phyloP scores from a whole-genome alignment of 1,140 invertebrate genomes.

The Physella acuta region DNA sequence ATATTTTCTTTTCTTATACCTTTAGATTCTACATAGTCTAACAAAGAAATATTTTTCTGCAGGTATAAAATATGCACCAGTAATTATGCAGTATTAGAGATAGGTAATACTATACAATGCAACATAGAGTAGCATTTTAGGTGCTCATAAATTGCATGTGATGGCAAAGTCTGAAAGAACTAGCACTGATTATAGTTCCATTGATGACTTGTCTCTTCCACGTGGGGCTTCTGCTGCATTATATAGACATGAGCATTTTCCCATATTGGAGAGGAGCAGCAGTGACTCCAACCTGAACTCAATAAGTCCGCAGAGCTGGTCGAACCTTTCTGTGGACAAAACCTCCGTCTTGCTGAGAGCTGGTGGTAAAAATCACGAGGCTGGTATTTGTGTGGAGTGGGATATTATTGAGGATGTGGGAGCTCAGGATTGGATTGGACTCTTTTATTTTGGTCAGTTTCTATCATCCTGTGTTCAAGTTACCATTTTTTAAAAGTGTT shows the following conservation, averaged over 20 bases:
- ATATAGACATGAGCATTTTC: constrained; percentile 24
- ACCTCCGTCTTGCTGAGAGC: constrained; percentile 26
- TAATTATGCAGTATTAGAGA: too few relatives aligned
- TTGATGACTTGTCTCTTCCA: constrained; percentile 49
- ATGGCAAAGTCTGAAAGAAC: constrained; percentile 35
- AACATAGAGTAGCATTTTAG: too few relatives aligned
- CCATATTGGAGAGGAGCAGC: constrained; percentile 41
- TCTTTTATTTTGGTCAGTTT: constrained; percentile 57
- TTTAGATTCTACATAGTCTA: too few relatives aligned
- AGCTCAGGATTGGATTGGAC: constrained; percentile 59
- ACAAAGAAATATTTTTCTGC: too few relatives aligned
- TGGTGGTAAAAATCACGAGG: constrained; percentile 30
- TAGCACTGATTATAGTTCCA: constrained; percentile 35
- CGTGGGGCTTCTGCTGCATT: constrained; percentile 26
- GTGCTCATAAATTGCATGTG: too few relatives aligned
- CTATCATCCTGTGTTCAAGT: constrained; percentile 7
- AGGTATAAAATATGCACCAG: too few relatives aligned
- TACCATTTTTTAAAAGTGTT: too few relatives aligned
- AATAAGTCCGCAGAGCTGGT: constrained; percentile 38
- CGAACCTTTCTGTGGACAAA: constrained; percentile 41
- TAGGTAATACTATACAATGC: too few relatives aligned
- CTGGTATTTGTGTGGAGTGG: constrained; percentile 51
- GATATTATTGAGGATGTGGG: constrained; percentile 58
- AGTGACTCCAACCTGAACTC: constrained; percentile 46
- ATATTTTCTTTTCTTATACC: too few relatives aligned